Conservation (phyloP, 2,888 invertebrate species). For the Caenorhabditis afra region DNA sequence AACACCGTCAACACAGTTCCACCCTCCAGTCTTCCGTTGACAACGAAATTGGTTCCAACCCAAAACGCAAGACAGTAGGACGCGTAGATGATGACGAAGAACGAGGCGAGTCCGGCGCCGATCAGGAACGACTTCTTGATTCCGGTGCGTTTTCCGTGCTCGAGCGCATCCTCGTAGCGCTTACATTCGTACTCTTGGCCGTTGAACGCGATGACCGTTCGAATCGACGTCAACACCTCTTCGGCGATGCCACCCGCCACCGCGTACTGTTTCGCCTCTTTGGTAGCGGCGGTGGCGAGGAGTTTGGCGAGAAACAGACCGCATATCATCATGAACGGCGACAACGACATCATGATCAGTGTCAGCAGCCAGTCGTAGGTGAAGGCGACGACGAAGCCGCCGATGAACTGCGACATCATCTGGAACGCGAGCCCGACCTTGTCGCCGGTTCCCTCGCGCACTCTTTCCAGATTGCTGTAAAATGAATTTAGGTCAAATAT, state of each 20-base stretch:
- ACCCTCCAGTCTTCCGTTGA: conserved; percentile 54
- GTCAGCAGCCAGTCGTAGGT: conserved; percentile 75
- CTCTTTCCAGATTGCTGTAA: conserved; percentile 77
- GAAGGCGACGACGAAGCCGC: conserved; percentile 72
- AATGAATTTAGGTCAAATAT: not conserved
- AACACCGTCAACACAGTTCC: conserved; percentile 75
- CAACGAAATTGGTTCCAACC: conserved; percentile 74
- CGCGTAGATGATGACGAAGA: conserved; percentile 80
- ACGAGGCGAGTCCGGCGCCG: conserved; percentile 80
- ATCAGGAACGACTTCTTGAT: conserved; percentile 76
- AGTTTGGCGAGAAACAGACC: conserved; percentile 78
- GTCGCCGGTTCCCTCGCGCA: conserved; percentile 79
- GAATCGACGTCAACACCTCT: conserved; percentile 66
- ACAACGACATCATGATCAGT: conserved; percentile 80
- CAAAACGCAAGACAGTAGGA: conserved; percentile 79
- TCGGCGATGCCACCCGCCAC: conserved; percentile 69
- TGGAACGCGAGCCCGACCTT: conserved; percentile 76
- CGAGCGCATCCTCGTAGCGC: conserved; percentile 75
- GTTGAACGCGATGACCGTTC: conserved; percentile 71
- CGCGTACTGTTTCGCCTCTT: conserved; percentile 80
- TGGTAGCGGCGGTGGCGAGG: conserved; percentile 81
- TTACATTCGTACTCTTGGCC: conserved; percentile 66
- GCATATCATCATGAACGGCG: conserved; percentile 74
- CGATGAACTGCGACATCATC: conserved; percentile 76
- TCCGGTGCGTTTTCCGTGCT: conserved; percentile 72